Evolutionary conservation across 2,888 invertebrate genomes (phyloP).

Genomic region (Nomada fabriciana): DNA sequence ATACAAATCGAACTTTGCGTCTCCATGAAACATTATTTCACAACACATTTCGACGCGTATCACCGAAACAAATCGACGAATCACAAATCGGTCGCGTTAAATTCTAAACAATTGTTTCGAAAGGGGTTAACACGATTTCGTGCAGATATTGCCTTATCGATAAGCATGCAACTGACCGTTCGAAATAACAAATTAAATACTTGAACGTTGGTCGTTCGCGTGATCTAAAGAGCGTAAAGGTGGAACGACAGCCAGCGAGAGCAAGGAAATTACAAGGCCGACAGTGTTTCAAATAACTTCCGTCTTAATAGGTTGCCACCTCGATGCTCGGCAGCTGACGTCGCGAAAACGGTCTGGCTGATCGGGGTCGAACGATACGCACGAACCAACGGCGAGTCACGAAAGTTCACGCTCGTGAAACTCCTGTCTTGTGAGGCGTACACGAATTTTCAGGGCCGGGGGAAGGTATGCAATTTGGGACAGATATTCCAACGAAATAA

Average conservation of each 20-base stretch:
- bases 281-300: conserved; percentile 29
- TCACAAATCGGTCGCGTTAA: not conserved
- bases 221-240: not conserved
- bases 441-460: not conserved
- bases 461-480: not conserved
- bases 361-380: conserved; percentile 39
- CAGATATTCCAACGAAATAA: not conserved
- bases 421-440: not conserved
- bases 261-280: conserved; percentile 4
- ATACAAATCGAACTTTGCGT: not conserved
- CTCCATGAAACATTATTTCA: not conserved
- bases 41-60: not conserved
- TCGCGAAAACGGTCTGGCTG: not conserved
- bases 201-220: conserved; percentile 9
- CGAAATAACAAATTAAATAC: conserved; percentile 29
- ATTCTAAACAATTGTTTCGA: too few relatives aligned
- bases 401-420: conserved; percentile 12
- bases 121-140: not conserved
- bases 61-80: not conserved
- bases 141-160: not conserved
- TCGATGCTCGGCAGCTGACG: conserved; percentile 5
- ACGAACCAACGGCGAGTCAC: conserved; percentile 17
- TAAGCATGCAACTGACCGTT: not conserved
- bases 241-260: too few relatives aligned
- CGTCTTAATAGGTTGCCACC: not conserved